Evolutionary conservation across 2,888 invertebrate genomes (phyloP), one percentile per base, ranked within the genome.

Genomic region (Epistrophella euchroma): DNA sequence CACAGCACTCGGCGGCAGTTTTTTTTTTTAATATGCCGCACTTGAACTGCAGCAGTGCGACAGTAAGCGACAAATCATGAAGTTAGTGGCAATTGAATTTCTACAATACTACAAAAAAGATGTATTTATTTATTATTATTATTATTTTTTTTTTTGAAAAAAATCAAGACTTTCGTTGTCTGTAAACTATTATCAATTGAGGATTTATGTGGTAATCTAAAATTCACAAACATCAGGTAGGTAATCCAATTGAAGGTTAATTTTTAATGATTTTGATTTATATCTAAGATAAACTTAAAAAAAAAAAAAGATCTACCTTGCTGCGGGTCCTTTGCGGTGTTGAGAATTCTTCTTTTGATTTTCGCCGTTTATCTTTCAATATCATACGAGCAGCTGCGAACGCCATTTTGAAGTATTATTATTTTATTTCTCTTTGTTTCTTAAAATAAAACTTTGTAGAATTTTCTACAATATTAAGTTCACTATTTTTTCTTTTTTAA

Each of bases 361-460:
- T 96, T 91, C 96, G 93, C 89, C 96, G 93, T 91, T 96, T 96
- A 92, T 96, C 96, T 93, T 96, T 96, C 89, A 96, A 93, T 90
- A 96, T 96, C 96, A 96, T 96, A 73, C 96, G 94, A 72, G 96
- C 96, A 56, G 96, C 96, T 60, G 96, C 96, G 91, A 96, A 96
- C 92, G 96, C 96, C 96, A 96, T 66, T 66, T 45, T 64, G 9
- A 25, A 9, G 13, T 52, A 7, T 25, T 52, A 25, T 22, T 7
- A 4, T 47, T 50, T 96, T 90, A 94, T 89, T 81, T 58, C 13
- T 37, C 45, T 45, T 47, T 64, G 13, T 37, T 32, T 28, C 1
- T 22, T 4, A 22, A 47, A 50, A 47, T 28, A 43, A 28, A 15
- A 32, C 13, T 45, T 28, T 28, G 7, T 4, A 2, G 7, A 11